phyloP scores from a whole-genome alignment of 2,797 vertebrate species.

The Coracias cyanogaster region DNA sequence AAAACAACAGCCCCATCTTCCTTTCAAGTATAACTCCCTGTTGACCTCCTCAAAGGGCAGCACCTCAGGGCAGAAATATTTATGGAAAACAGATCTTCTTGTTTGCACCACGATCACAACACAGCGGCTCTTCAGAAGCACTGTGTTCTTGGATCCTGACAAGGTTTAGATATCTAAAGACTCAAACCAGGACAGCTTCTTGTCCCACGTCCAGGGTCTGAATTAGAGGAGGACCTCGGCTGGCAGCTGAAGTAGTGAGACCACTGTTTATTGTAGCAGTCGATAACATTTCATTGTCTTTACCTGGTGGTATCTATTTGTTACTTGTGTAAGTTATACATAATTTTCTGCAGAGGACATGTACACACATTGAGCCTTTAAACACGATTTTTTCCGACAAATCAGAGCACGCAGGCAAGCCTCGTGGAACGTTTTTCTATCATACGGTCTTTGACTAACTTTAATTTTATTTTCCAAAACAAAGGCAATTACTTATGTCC shows the following conservation, averaged over 20 bases:
- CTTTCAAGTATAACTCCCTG: background rate
- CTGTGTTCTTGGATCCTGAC: background rate
- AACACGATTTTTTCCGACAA: background rate
- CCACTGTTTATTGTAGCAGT: background rate
- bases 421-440: background rate
- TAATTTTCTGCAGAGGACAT: rapidly evolving
- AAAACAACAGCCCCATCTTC: background rate
- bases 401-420: background rate
- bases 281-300: background rate
- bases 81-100: background rate
- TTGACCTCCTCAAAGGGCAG: background rate
- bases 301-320: background rate
- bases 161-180: no score
- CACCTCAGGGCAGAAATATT: background rate
- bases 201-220: background rate
- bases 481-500: background rate
- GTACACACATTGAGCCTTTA: background rate
- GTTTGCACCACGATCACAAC: background rate
- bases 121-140: background rate
- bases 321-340: background rate
- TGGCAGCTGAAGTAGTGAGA: background rate
- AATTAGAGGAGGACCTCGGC: background rate
- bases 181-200: background rate
- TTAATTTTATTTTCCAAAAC: background rate
- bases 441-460: background rate